Evolutionary conservation across 2,113 vertebrate species (phyloP), one percentile per base, ranked within the genome.

Genomic region (Sitta europaea): DNA sequence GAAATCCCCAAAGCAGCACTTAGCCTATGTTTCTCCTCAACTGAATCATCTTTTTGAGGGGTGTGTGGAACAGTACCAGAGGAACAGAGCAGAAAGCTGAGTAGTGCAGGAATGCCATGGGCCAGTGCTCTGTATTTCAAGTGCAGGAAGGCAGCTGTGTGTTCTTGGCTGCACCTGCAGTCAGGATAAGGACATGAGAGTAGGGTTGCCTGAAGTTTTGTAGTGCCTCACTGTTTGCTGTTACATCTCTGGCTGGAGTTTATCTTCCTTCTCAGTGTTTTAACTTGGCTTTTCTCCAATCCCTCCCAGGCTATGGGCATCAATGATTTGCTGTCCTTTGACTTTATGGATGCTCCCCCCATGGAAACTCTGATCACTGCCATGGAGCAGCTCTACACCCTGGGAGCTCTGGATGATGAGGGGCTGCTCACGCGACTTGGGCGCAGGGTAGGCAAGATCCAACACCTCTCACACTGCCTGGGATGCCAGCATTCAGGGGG

Each of bases 311-410:
- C 99, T 9, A 99, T 99, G 99, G 99, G 99, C 79, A 99, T 99
- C 98, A 99, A 99, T 11, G 99, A 99, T 96, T 97, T 99, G 82
- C 98, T 99, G 38, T 99, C 99, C 28, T 99, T 99, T 72, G 99
- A 99, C 97, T 99, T 99, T 67, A 99, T 99, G 99, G 99, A 99
- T 48, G 99, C 99, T 51, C 99, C 99, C 1, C 99, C 99, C 4
- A 99, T 99, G 99, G 99, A 99, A 96, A 99, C 99, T 7, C 98
- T 99, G 35, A 99, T 99, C 96, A 99, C 99, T 22, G 99, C 99
- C 93, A 99, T 99, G 99, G 99, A 99, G 97, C 99, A 99, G 96
- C 98, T 99, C 10, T 99, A 99, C 96, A 99, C 99, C 0, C 97
- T 99, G 94, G 99, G 99, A 63, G 99, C 99, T 40, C 97, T 99